These are phyloP conservation scores for Lathamus discolor DNA, from an alignment of 2,113 vertebrate species.

Conservation along the genomic window DNA sequence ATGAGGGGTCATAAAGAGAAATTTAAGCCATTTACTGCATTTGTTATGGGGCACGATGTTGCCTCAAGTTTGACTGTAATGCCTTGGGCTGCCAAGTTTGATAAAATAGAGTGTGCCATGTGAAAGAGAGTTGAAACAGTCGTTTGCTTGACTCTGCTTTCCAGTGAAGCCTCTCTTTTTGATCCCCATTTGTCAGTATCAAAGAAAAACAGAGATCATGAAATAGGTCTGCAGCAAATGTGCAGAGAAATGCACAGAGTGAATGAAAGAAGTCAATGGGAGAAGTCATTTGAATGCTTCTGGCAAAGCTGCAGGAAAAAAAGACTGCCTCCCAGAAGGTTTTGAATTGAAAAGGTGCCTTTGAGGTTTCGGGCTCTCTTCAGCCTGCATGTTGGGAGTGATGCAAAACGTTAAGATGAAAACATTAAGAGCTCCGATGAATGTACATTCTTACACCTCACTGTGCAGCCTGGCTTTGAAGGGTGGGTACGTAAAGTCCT, in stretches of 20 bases:
- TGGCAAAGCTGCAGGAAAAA: not conserved
- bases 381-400: not conserved
- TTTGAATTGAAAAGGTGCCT: not conserved
- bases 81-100: not conserved
- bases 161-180: not conserved
- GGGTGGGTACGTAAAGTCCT: not conserved
- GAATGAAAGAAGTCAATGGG: not conserved
- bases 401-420: not conserved
- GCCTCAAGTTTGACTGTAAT: not conserved
- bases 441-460: not conserved
- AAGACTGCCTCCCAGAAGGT: not conserved
- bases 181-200: not conserved
- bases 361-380: not conserved
- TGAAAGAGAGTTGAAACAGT: not conserved
- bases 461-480: not conserved
- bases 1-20: not conserved
- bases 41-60: not conserved
- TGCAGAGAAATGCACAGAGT: not conserved
- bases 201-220: constrained; percentile 1
- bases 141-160: not conserved
- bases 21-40: not conserved
- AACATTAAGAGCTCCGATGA: not conserved
- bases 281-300: not conserved
- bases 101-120: not conserved
- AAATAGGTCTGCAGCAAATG: not conserved